These are phyloP conservation scores for Zaprionus davidi DNA, from an alignment of 1,140 invertebrate genomes.

Conservation along the genomic window DNA sequence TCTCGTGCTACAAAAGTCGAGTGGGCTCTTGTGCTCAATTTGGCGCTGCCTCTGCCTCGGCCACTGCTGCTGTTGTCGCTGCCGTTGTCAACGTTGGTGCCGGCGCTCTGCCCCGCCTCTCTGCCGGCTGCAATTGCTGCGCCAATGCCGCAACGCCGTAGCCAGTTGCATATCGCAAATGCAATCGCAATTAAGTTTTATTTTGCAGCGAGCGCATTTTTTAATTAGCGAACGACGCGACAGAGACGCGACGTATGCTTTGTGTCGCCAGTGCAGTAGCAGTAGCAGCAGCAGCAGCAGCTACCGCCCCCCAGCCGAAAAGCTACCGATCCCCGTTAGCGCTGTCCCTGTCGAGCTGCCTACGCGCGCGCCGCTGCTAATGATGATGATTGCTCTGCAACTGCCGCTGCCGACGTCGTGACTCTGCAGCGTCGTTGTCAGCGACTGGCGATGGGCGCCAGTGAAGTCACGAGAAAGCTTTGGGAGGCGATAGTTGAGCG, in stretches of 20 bases:
- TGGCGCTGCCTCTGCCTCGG: slow-evolving; percentile 40
- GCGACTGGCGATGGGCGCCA: slow-evolving; percentile 20
- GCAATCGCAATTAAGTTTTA: slow-evolving; percentile 82
- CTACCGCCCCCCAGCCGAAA: slow-evolving; percentile 36
- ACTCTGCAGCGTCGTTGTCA: not conserved
- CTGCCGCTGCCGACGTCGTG: slow-evolving; percentile 30
- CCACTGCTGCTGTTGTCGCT: slow-evolving; percentile 27
- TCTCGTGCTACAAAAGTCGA: slow-evolving; percentile 51
- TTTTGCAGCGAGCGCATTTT: slow-evolving; percentile 79
- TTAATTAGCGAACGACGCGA: slow-evolving; percentile 72
- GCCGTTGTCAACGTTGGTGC: slow-evolving; percentile 4
- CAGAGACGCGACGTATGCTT: slow-evolving; percentile 55
- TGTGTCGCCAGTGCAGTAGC: slow-evolving; percentile 45
- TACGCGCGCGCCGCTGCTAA: slow-evolving; percentile 60
- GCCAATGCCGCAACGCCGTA: slow-evolving; percentile 52
- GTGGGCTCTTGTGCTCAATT: slow-evolving; percentile 59
- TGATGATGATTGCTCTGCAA: slow-evolving; percentile 74
- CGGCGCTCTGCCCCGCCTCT: slow-evolving; percentile 1
- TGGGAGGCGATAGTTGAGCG: not conserved
- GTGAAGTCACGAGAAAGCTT: slow-evolving; percentile 8
- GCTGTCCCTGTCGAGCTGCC: slow-evolving; percentile 39
- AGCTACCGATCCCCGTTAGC: slow-evolving; percentile 33
- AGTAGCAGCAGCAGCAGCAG: slow-evolving; percentile 8
- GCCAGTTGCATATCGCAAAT: slow-evolving; percentile 67
- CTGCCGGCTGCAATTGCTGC: slow-evolving; percentile 34